These are phyloP conservation scores for Schizaphis graminum DNA, from an alignment of 2,888 invertebrate species.

Conservation along the genomic window DNA sequence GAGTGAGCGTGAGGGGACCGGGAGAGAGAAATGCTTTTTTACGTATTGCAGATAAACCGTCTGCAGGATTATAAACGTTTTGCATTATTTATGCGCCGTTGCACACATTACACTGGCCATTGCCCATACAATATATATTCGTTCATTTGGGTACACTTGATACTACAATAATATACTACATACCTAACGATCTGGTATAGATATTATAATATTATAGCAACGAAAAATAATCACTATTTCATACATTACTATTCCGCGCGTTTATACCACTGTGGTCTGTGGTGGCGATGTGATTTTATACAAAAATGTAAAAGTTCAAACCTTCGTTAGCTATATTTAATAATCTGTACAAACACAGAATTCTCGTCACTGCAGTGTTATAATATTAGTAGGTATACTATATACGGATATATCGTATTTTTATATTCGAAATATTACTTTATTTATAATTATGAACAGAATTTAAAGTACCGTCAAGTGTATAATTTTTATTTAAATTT, in stretches of 20 bases:
- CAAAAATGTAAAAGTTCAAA: not conserved
- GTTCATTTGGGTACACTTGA: constrained; percentile 2
- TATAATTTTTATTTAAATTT: not conserved
- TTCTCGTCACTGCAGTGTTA: not conserved
- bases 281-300: not conserved
- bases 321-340: not conserved
- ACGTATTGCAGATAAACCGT: constrained; percentile 49
- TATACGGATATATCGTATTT: not conserved
- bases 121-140: constrained; percentile 11
- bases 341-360: not conserved
- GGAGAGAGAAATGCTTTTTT: constrained; percentile 41
- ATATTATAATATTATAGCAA: not conserved
- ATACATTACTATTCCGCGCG: not conserved
- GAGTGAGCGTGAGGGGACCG: not conserved
- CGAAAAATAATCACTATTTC: not conserved
- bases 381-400: not conserved
- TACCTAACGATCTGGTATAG: not conserved
- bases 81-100: constrained; percentile 32
- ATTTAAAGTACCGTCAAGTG: not conserved
- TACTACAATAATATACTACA: not conserved
- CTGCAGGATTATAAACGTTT: constrained; percentile 38
- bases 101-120: constrained; percentile 36
- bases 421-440: not conserved
- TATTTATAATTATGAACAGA: not conserved
- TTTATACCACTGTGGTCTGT: not conserved